phyloP scores from a whole-genome alignment of 2,888 invertebrate genomes.

The Theodoxus fluviatilis region DNA sequence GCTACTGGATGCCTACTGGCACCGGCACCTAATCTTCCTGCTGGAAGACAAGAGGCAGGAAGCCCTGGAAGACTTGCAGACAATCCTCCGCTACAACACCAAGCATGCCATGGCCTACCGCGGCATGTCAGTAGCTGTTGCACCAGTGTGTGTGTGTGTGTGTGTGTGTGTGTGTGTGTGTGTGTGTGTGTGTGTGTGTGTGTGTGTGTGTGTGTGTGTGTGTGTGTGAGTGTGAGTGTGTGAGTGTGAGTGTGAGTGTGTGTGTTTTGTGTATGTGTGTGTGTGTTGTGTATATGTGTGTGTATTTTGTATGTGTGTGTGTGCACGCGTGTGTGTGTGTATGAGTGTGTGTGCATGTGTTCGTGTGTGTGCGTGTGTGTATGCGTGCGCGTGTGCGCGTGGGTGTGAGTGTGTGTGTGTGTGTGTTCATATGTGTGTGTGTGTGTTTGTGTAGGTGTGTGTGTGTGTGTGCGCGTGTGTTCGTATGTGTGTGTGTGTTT shows the following conservation, averaged over 20 bases:
- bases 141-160: neutral
- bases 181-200: neutral
- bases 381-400: too few species aligned
- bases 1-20: conserved; percentile 65
- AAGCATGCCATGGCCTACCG: conserved; percentile 61
- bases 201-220: neutral
- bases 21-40: conserved; percentile 62
- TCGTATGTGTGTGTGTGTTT: too few species aligned
- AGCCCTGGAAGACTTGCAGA: conserved; percentile 63
- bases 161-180: neutral
- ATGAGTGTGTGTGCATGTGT: too few species aligned
- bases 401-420: too few species aligned
- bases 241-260: neutral
- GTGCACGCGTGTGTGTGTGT: too few species aligned
- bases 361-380: too few species aligned
- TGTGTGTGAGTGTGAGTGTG: neutral
- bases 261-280: too few species aligned
- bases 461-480: too few species aligned
- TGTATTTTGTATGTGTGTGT: too few species aligned
- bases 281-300: too few species aligned
- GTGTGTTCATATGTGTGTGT: too few species aligned
- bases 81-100: conserved; percentile 60
- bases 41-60: conserved; percentile 58
- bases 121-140: conserved; percentile 52
- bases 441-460: too few species aligned